phyloP scores from a whole-genome alignment of 2,888 invertebrate genomes.

The Mesopsocus fuscifrons region DNA sequence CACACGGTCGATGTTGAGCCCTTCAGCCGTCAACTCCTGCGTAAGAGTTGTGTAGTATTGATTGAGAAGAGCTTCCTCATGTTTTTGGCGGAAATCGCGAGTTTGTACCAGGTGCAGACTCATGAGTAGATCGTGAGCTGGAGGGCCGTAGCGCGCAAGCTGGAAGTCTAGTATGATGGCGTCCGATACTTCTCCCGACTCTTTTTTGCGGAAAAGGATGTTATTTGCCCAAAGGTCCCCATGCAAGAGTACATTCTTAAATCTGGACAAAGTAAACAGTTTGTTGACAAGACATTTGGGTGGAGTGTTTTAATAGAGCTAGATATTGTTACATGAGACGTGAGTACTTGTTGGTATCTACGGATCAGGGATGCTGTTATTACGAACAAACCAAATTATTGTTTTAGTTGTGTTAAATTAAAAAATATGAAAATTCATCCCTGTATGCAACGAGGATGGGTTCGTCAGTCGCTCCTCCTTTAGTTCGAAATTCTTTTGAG shows the following conservation, averaged over 20 bases:
- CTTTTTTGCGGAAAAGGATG: constrained; percentile 14
- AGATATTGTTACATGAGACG: too few relatives aligned
- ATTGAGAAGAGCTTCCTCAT: neutral
- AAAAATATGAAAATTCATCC: too few relatives aligned
- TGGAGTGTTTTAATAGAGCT: too few relatives aligned
- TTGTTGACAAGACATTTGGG: too few relatives aligned
- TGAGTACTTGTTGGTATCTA: too few relatives aligned
- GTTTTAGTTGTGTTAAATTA: too few relatives aligned
- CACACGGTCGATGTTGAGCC: neutral
- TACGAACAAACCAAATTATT: too few relatives aligned
- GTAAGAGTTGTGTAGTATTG: neutral
- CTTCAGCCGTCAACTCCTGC: neutral
- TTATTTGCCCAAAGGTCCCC: constrained; percentile 10
- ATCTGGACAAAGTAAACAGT: too few relatives aligned
- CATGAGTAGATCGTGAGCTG: constrained; percentile 40
- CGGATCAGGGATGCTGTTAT: too few relatives aligned
- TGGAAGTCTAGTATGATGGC: constrained; percentile 52
- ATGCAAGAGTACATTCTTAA: constrained; percentile 7
- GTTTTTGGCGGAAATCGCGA: neutral
- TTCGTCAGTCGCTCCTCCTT: too few relatives aligned
- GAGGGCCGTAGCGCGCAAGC: constrained; percentile 41
- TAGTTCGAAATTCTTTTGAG: too few relatives aligned
- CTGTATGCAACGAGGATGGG: too few relatives aligned
- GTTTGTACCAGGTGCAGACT: constrained; percentile 22
- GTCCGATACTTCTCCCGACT: constrained; percentile 28